These are phyloP conservation scores for Acanthococcus lagerstroemiae DNA, from an alignment of 2,888 invertebrate genomes.

Conservation along the genomic window DNA sequence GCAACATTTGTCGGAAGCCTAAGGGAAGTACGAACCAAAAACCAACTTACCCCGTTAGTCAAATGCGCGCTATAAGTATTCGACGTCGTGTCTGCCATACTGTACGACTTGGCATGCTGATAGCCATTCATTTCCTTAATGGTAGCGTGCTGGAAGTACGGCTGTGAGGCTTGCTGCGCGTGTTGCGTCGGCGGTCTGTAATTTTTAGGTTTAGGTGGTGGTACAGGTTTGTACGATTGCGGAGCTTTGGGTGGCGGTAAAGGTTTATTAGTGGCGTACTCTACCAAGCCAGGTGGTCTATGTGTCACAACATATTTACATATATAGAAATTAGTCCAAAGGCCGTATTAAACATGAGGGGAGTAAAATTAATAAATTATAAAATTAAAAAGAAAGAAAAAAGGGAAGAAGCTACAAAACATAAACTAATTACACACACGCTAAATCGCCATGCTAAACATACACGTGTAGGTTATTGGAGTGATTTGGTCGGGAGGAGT, in stretches of 20 bases:
- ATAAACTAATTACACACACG: too few relatives aligned
- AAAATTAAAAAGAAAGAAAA: neutral
- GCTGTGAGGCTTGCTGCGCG: slow-evolving; percentile 33
- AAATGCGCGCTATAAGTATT: slow-evolving; percentile 39
- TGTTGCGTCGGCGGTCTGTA: slow-evolving; percentile 58
- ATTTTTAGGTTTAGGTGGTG: slow-evolving; percentile 87
- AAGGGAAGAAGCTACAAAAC: too few relatives aligned
- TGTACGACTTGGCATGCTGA: slow-evolving; percentile 47
- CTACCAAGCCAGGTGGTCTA: slow-evolving; percentile 37
- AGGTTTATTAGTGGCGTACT: slow-evolving; percentile 39
- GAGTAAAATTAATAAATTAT: slow-evolving; percentile 2
- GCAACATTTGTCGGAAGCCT: neutral
- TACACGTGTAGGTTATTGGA: neutral
- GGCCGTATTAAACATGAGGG: too few relatives aligned
- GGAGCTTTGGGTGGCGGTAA: slow-evolving; percentile 41
- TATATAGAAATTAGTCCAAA: too few relatives aligned
- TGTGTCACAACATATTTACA: too few relatives aligned
- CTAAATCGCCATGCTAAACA: neutral
- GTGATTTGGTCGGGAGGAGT: neutral
- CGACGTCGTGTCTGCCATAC: slow-evolving; percentile 41
- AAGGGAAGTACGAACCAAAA: neutral
- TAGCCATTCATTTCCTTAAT: slow-evolving; percentile 38
- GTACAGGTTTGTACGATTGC: slow-evolving; percentile 70
- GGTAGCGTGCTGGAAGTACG: slow-evolving; percentile 31
- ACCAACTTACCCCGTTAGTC: slow-evolving; percentile 46